phyloP scores from a whole-genome alignment of 2,888 invertebrate species.

The Opisthograptis luteolata region DNA sequence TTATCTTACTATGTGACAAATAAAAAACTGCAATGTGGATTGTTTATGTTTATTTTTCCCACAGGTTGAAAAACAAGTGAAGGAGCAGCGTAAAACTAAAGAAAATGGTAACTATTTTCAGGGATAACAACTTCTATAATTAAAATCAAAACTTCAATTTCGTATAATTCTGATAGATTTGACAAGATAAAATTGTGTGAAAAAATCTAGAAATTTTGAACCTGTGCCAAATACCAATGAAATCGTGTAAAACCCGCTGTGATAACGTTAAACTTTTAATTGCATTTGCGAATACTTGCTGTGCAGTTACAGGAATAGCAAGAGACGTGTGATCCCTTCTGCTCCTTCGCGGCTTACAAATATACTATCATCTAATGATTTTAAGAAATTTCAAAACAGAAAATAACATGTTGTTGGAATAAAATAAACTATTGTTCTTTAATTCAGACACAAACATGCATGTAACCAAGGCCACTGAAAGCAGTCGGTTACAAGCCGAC shows the following conservation, averaged over 20 bases:
- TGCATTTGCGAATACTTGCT: conserved; percentile 2
- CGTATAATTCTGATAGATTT: conserved; percentile 33
- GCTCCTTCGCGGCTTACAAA: conserved; percentile 74
- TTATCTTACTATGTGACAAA: conserved; percentile 35
- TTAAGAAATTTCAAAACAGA: conserved; percentile 64
- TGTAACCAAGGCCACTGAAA: conserved; percentile 75
- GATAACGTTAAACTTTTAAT: not conserved
- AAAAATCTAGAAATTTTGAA: not conserved
- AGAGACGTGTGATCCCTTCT: conserved; percentile 65
- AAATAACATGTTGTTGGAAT: conserved; percentile 56
- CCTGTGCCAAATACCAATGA: conserved; percentile 13
- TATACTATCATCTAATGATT: conserved; percentile 65
- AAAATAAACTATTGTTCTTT: conserved; percentile 45
- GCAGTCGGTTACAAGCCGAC: conserved; percentile 78
- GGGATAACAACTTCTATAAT: conserved; percentile 72
- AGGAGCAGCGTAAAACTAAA: conserved; percentile 80
- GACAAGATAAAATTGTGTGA: conserved; percentile 27
- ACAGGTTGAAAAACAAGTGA: conserved; percentile 67
- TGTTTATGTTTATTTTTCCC: conserved; percentile 79
- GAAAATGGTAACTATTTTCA: conserved; percentile 83
- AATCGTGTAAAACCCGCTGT: conserved; percentile 1
- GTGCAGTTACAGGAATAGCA: conserved; percentile 22
- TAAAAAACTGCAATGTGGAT: conserved; percentile 63
- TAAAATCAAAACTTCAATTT: conserved; percentile 38
- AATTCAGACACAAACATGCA: conserved; percentile 67